These are phyloP conservation scores for Atherinomorus stipes DNA, from an alignment of 2,113 vertebrate genomes.

Conservation along the genomic window DNA sequence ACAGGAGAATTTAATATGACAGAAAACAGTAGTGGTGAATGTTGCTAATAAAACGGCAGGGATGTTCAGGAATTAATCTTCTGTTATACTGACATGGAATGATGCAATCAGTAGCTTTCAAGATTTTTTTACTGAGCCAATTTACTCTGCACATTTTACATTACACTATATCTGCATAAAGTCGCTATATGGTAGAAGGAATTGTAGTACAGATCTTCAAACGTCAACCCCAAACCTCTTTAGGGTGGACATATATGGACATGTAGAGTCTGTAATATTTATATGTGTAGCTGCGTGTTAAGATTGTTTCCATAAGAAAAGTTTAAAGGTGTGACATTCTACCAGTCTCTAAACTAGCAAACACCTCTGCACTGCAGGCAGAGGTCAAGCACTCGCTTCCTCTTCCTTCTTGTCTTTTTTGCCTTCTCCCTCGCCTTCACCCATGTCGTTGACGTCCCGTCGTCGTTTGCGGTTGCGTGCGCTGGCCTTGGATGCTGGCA, in stretches of 20 bases:
- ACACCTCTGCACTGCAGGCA: conserved; percentile 11
- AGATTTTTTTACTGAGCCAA: conserved; percentile 2
- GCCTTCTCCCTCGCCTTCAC: conserved; percentile 70
- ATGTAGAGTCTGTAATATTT: conserved; percentile 64
- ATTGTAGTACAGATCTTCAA: conserved; percentile 25
- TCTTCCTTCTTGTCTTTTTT: conserved; percentile 81
- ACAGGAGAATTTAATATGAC: conserved; percentile 22
- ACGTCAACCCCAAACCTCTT: conserved; percentile 22
- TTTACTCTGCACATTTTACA: conserved; percentile 36
- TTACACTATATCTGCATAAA: conserved; percentile 52
- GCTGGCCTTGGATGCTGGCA: conserved; percentile 70
- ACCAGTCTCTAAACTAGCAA: conserved; percentile 55
- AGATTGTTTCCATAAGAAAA: conserved; percentile 64
- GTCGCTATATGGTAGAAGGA: conserved; percentile 22
- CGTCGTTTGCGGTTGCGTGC: conserved; percentile 81
- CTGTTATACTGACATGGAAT: conserved; percentile 52
- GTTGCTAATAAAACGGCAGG: conserved; percentile 2
- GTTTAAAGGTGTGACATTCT: conserved; percentile 60
- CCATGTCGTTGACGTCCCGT: conserved; percentile 60
- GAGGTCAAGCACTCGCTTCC: conserved; percentile 55
- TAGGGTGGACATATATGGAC: conserved; percentile 50
- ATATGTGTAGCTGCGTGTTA: conserved; percentile 62
- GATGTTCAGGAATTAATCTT: conserved; percentile 60
- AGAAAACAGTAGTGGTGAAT: conserved; percentile 41
- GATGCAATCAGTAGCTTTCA: conserved; percentile 32